A percentile compares a stretch with the other conserved stretches of the same genome.
Evolutionary conservation across 2,888 invertebrate genomes (phyloP).

Genomic region (Chrysodeixis includens): DNA sequence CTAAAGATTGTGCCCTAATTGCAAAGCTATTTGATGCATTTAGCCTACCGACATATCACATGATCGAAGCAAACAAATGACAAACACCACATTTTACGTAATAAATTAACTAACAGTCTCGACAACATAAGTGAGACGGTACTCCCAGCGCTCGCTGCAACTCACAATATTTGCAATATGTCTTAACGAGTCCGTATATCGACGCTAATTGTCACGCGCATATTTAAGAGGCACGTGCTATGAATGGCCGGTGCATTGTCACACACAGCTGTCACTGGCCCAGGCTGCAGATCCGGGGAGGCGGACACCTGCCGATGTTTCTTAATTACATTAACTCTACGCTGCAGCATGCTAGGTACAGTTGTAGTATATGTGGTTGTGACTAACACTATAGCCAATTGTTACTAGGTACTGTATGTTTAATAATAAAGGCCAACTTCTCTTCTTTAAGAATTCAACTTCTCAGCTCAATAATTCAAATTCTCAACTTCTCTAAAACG

Average conservation of each 20-base stretch:
- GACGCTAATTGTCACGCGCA: slow-evolving; percentile 33
- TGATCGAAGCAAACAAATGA: background rate
- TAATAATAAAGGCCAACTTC: too few relatives aligned
- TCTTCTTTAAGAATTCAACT: too few relatives aligned
- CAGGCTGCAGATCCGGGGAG: slow-evolving; percentile 28
- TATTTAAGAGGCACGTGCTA: slow-evolving; percentile 23
- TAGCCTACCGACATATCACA: too few relatives aligned
- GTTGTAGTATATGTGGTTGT: background rate
- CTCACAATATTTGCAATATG: slow-evolving; percentile 13
- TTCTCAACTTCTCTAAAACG: too few relatives aligned
- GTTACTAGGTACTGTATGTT: too few relatives aligned
- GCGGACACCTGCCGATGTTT: slow-evolving; percentile 28
- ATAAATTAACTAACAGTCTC: background rate
- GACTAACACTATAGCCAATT: too few relatives aligned
- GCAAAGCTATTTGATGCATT: too few relatives aligned
- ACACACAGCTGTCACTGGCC: slow-evolving; percentile 31
- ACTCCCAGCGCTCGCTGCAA: slow-evolving; percentile 7
- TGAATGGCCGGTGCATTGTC: slow-evolving; percentile 34
- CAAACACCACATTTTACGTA: background rate
- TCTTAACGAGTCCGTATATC: slow-evolving; percentile 21
- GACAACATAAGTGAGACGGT: background rate
- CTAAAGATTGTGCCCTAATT: too few relatives aligned
- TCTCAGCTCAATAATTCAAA: too few relatives aligned
- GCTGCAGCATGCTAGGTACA: background rate
- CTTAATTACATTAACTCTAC: background rate